These are phyloP conservation scores for Corythornis cristatus DNA, from an alignment of 2,113 vertebrate species.

Conservation along the genomic window DNA sequence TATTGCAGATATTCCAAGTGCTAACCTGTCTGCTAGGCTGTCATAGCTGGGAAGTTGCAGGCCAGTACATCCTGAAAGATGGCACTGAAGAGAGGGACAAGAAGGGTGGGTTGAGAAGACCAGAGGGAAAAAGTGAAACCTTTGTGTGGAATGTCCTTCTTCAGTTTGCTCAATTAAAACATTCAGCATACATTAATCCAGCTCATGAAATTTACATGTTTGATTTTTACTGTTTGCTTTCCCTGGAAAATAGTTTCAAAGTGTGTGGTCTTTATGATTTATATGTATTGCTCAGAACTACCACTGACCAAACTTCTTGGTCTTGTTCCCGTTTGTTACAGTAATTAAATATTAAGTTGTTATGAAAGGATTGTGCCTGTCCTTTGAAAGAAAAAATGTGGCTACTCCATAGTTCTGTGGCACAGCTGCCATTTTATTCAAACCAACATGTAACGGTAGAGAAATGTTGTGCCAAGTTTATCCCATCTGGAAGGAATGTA, in stretches of 20 bases:
- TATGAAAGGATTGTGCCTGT: slow-evolving; percentile 4
- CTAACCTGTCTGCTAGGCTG: not conserved
- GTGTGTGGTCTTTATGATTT: slow-evolving; percentile 65
- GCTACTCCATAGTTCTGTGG: not conserved
- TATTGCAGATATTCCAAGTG: not conserved
- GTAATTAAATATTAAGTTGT: slow-evolving; percentile 52
- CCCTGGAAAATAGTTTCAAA: slow-evolving; percentile 55
- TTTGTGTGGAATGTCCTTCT: not conserved
- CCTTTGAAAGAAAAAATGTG: not conserved
- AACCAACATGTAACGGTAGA: not conserved
- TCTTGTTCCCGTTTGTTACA: slow-evolving; percentile 53
- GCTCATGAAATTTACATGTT: slow-evolving; percentile 50
- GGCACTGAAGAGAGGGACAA: not conserved
- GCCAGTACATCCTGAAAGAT: not conserved
- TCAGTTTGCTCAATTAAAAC: not conserved
- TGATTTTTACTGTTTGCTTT: slow-evolving; percentile 63
- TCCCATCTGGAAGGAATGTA: not conserved
- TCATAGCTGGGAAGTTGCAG: not conserved
- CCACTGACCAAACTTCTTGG: slow-evolving; percentile 46
- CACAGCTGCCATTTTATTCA: not conserved
- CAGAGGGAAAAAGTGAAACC: not conserved
- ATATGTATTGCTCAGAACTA: slow-evolving; percentile 34
- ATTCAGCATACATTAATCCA: slow-evolving; percentile 20
- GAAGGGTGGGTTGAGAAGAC: not conserved
- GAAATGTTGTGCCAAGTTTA: not conserved